phyloP scores from a whole-genome alignment of 2,797 vertebrate genomes.

The Merluccius polli region DNA sequence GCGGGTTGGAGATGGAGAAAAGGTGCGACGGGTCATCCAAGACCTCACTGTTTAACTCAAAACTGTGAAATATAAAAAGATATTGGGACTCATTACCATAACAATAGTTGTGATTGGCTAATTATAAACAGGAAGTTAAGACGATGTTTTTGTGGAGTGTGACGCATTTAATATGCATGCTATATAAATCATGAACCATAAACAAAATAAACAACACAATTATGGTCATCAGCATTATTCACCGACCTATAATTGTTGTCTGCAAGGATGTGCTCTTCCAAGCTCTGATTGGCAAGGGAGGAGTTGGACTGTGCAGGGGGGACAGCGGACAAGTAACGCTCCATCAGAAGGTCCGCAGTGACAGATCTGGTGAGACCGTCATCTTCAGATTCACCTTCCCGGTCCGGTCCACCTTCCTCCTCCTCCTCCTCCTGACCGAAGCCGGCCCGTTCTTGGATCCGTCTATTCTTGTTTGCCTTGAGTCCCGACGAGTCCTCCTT shows the following conservation, averaged over 20 bases:
- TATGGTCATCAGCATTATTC: neutral
- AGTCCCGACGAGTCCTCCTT: slow-evolving; percentile 42
- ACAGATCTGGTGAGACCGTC: slow-evolving; percentile 39
- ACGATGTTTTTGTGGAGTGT: neutral
- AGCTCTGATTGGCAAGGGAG: slow-evolving; percentile 54
- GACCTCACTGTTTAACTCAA: slow-evolving; percentile 67
- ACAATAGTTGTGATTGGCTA: neutral
- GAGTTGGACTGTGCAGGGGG: slow-evolving; percentile 40
- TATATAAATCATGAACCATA: neutral
- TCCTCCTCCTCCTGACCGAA: slow-evolving; percentile 26
- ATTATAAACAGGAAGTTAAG: neutral
- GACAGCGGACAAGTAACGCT: slow-evolving; percentile 72
- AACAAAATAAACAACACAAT: neutral
- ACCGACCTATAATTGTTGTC: slow-evolving; percentile 62
- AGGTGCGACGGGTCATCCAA: slow-evolving; percentile 51
- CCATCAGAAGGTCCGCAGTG: slow-evolving; percentile 64
- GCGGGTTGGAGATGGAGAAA: slow-evolving; percentile 55
- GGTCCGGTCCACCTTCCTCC: slow-evolving; percentile 36
- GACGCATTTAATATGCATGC: neutral
- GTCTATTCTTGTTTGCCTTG: slow-evolving; percentile 57
- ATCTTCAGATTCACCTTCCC: slow-evolving; percentile 5
- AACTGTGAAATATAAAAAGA: slow-evolving; percentile 37
- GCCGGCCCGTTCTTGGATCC: slow-evolving; percentile 53
- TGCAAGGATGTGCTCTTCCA: slow-evolving; percentile 52
- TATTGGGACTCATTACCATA: neutral